Evolutionary conservation across 2,113 vertebrate genomes (phyloP).

Genomic region (Entosphenus tridentatus): DNA sequence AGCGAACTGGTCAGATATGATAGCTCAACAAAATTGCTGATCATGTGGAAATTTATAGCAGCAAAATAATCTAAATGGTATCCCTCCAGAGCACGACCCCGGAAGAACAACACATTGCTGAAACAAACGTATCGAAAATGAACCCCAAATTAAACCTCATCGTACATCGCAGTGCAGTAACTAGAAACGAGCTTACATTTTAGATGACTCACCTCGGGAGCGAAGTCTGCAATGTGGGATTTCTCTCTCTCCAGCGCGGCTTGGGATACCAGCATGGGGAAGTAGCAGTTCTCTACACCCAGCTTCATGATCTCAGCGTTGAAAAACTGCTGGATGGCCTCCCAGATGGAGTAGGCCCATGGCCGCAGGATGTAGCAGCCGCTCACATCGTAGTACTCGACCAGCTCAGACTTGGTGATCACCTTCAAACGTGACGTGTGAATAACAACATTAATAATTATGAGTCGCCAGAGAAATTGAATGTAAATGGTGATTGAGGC

Average conservation of each 20-base stretch:
- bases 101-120: no score
- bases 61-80: no score
- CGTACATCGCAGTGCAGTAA: not conserved
- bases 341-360: conserved; percentile 79
- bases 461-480: no score
- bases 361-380: conserved; percentile 90
- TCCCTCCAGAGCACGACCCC: no score
- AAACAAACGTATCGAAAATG: no score
- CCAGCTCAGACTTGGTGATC: conserved; percentile 95
- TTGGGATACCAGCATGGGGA: conserved; percentile 96
- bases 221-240: conserved; percentile 68
- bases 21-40: no score
- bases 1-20: no score
- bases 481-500: no score
- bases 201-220: conserved; percentile 50
- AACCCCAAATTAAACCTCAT: no score
- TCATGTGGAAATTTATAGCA: no score
- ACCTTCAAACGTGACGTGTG: conserved; percentile 27
- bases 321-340: conserved; percentile 68
- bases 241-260: conserved; percentile 79
- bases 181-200: conserved; percentile 7
- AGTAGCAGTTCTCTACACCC: conserved; percentile 96
- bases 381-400: conserved; percentile 92
- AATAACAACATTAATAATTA: no score
- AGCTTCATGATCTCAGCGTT: conserved; percentile 74